Percentiles rank a stretch among this genome's conserved stretches.
These are phyloP conservation scores for Taxidea taxus DNA, from an alignment of 2,113 vertebrate species.

Conservation along the genomic window DNA sequence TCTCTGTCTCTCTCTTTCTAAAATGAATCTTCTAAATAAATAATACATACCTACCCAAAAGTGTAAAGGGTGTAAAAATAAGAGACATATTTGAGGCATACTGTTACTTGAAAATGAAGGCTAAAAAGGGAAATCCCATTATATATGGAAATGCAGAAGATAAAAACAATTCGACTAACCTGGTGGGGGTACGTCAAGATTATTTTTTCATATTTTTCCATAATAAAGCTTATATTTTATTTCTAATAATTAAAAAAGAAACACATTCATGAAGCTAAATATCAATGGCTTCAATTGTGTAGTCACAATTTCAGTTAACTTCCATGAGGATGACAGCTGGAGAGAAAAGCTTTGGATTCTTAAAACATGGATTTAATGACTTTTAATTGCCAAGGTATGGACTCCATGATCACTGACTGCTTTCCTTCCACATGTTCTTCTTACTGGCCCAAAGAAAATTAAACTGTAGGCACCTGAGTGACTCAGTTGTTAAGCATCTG, in stretches of 20 bases:
- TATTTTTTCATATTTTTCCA: background rate
- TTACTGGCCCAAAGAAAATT: background rate
- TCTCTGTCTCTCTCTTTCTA: background rate
- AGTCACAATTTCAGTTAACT: background rate
- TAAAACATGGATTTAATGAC: background rate
- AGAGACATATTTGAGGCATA: background rate
- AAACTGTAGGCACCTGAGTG: background rate
- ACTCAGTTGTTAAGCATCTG: background rate
- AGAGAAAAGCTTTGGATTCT: background rate
- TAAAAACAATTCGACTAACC: background rate
- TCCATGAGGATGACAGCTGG: no score
- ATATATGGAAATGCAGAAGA: background rate
- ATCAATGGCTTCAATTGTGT: no score
- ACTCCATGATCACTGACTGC: background rate
- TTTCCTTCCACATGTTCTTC: no score
- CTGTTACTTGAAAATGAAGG: background rate
- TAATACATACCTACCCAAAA: background rate
- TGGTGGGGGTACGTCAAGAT: background rate
- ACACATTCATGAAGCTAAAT: no score
- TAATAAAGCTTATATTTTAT: background rate
- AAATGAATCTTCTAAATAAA: background rate
- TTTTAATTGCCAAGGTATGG: background rate
- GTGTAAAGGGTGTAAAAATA: background rate
- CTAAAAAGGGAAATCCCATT: background rate
- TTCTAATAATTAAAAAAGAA: background rate